Evolutionary conservation across 2,888 invertebrate species (phyloP).

Genomic region (Physocephala rufipes): DNA sequence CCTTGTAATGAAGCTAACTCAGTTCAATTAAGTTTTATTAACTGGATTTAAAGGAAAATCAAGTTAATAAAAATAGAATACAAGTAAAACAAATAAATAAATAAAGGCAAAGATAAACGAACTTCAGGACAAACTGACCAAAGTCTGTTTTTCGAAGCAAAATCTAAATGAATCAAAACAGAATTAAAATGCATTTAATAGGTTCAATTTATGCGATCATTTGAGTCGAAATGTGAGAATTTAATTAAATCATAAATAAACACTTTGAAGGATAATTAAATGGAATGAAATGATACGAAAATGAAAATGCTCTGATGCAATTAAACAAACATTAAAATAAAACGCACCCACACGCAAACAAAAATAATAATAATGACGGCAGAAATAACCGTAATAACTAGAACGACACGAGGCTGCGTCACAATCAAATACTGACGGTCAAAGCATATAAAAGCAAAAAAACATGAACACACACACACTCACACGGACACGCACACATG

Average conservation of each 20-base stretch:
- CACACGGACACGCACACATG: no score
- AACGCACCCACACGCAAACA: slow-evolving; percentile 5
- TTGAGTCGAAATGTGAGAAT: slow-evolving; percentile 37
- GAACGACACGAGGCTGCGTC: no score
- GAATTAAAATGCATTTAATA: background rate
- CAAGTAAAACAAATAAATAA: slow-evolving; percentile 12
- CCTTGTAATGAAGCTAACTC: background rate
- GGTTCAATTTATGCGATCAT: background rate
- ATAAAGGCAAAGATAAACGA: no score
- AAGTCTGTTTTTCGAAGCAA: background rate
- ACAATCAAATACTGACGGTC: no score
- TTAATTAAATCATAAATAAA: slow-evolving; percentile 52
- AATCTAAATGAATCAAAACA: slow-evolving; percentile 13
- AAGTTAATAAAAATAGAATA: slow-evolving; percentile 4
- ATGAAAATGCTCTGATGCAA: slow-evolving; percentile 45
- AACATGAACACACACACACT: no score
- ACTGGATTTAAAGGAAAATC: slow-evolving; percentile 8
- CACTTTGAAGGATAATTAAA: slow-evolving; percentile 18
- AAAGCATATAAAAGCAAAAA: no score
- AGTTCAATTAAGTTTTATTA: slow-evolving; percentile 20
- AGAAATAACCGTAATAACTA: no score
- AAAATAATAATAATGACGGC: no score
- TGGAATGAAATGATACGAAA: no score
- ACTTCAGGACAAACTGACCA: no score
- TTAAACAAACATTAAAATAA: slow-evolving; percentile 52